Evolutionary conservation across 2,888 invertebrate genomes (phyloP).

Genomic region (Ectemnius cavifrons): DNA sequence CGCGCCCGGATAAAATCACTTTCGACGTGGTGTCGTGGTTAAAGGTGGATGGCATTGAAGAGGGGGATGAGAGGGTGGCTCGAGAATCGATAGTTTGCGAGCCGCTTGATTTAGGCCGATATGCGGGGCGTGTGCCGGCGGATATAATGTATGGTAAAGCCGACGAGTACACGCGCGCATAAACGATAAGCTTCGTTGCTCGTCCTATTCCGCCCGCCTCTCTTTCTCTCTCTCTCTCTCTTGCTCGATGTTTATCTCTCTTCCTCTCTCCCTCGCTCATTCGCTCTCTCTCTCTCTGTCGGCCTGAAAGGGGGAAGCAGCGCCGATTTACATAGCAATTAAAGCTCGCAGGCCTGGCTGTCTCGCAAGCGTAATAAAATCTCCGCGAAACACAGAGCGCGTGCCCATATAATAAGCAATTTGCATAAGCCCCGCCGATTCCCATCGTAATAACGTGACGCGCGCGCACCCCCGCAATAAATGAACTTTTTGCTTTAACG

Average conservation of each 20-base stretch:
- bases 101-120: constrained; percentile 58
- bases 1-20: constrained; percentile 42
- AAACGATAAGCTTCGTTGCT: constrained; percentile 56
- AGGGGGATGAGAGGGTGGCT: constrained; percentile 13
- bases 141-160: constrained; percentile 60
- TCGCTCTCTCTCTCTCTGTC: constrained; percentile 10
- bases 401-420: constrained; percentile 70
- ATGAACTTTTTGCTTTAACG: constrained; percentile 60
- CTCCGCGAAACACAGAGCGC: constrained; percentile 59
- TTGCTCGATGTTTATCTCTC: constrained; percentile 8
- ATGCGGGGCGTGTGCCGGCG: constrained; percentile 12
- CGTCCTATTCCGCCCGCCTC: neutral
- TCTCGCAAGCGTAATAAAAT: constrained; percentile 63
- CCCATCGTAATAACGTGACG: constrained; percentile 61
- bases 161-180: constrained; percentile 62
- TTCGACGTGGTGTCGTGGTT: constrained; percentile 28
- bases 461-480: constrained; percentile 48
- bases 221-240: neutral
- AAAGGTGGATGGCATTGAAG: neutral
- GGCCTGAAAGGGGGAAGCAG: constrained; percentile 16
- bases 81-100: constrained; percentile 56
- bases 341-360: no score
- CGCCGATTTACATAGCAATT: no score
- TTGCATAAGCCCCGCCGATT: constrained; percentile 72
- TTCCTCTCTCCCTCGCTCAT: constrained; percentile 11